Conservation (phyloP, 2,888 invertebrate genomes). For the Drosophila niveifrons region DNA sequence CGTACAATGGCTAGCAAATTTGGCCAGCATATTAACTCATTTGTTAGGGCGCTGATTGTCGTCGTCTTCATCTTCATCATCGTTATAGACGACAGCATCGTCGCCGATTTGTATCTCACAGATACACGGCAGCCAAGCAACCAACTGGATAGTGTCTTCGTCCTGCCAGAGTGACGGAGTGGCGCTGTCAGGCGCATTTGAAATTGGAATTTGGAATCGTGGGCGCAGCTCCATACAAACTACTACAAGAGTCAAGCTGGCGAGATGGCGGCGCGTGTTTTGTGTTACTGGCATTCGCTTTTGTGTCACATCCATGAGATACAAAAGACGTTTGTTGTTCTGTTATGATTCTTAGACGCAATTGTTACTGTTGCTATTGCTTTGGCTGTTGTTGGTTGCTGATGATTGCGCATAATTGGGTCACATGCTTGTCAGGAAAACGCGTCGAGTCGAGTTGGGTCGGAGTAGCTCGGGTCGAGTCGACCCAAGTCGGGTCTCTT, state of each 20-base stretch:
- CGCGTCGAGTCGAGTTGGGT: constrained; percentile 22
- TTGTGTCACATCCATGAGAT: constrained; percentile 56
- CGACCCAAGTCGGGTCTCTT: neutral
- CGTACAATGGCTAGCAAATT: constrained; percentile 70
- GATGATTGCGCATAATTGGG: constrained; percentile 78
- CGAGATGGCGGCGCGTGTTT: constrained; percentile 61
- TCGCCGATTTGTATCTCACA: constrained; percentile 66
- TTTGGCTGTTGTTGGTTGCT: constrained; percentile 37
- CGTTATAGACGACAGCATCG: constrained; percentile 16
- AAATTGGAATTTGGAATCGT: constrained; percentile 72
- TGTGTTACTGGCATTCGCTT: constrained; percentile 73
- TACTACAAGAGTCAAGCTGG: constrained; percentile 27
- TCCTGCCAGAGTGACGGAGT: constrained; percentile 52
- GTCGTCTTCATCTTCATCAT: constrained; percentile 56
- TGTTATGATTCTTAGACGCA: constrained; percentile 58
- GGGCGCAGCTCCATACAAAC: constrained; percentile 45
- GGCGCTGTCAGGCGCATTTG: constrained; percentile 77
- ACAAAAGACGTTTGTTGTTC: constrained; percentile 60
- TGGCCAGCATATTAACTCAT: constrained; percentile 73
- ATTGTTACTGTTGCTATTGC: constrained; percentile 11
- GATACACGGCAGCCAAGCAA: constrained; percentile 33
- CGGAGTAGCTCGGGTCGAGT: neutral
- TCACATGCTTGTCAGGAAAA: constrained; percentile 79
- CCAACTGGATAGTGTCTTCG: constrained; percentile 18
- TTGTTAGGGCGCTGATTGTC: constrained; percentile 76